phyloP scores from a whole-genome alignment of 1,140 invertebrate species.

The Dreissena polymorpha region DNA sequence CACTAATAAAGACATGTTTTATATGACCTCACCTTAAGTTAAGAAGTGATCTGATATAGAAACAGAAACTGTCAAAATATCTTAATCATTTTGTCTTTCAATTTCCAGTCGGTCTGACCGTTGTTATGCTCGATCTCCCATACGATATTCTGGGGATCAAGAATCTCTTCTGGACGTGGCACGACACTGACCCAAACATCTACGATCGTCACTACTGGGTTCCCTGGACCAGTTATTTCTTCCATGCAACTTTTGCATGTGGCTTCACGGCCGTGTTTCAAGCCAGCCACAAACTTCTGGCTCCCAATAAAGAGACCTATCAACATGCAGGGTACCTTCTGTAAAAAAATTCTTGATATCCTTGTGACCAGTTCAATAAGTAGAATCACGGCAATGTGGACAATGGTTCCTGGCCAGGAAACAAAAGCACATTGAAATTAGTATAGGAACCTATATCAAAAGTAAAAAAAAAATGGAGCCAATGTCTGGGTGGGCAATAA shows the following conservation, averaged over 20 bases:
- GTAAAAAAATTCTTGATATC: neutral
- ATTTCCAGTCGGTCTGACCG: slow-evolving; percentile 84
- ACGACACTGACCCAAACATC: slow-evolving; percentile 92
- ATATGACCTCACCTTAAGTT: too few relatives aligned
- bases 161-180: slow-evolving; percentile 92
- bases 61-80: too few relatives aligned
- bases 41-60: too few relatives aligned
- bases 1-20: too few relatives aligned
- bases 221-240: slow-evolving; percentile 89
- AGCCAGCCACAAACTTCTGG: slow-evolving; percentile 81
- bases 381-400: too few relatives aligned
- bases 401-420: too few relatives aligned
- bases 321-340: slow-evolving; percentile 66
- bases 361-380: too few relatives aligned
- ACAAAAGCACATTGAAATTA: too few relatives aligned
- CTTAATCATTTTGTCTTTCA: too few relatives aligned
- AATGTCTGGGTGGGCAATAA: too few relatives aligned
- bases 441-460: too few relatives aligned
- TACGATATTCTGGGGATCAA: slow-evolving; percentile 91
- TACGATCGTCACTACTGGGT: slow-evolving; percentile 90
- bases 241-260: slow-evolving; percentile 88
- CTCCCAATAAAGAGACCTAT: slow-evolving; percentile 74
- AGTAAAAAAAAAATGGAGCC: too few relatives aligned
- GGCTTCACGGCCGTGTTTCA: slow-evolving; percentile 87
- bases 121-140: slow-evolving; percentile 88